Conservation (phyloP, 2,888 invertebrate genomes). For the Drosophila testacea region DNA sequence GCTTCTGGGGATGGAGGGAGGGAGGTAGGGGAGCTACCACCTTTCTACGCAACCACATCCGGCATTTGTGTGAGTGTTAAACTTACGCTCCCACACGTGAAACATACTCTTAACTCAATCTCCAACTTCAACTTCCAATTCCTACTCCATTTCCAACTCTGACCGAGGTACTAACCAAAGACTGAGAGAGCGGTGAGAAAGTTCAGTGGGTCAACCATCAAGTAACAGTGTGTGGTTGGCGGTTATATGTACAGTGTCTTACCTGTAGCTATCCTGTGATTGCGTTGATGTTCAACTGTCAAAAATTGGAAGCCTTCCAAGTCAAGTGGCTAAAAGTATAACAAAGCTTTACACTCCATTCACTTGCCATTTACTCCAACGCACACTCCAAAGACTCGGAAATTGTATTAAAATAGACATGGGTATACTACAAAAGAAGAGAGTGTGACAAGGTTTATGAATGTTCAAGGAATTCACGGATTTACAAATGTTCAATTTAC, state of each 20-base stretch:
- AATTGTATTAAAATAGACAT: not conserved
- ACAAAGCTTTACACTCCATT: slow-evolving; percentile 31
- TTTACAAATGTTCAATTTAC: no score
- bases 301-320: slow-evolving; percentile 35
- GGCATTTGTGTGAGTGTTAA: slow-evolving; percentile 54
- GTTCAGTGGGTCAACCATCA: slow-evolving; percentile 56
- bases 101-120: slow-evolving; percentile 23
- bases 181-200: slow-evolving; percentile 51
- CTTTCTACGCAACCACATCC: slow-evolving; percentile 67
- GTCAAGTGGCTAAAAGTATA: slow-evolving; percentile 43
- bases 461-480: no score
- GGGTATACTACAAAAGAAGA: no score
- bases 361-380: slow-evolving; percentile 35
- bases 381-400: slow-evolving; percentile 14
- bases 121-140: slow-evolving; percentile 10
- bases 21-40: slow-evolving; percentile 23
- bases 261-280: slow-evolving; percentile 41
- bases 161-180: slow-evolving; percentile 13
- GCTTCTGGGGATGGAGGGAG: not conserved
- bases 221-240: not conserved
- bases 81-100: slow-evolving; percentile 54
- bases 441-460: no score
- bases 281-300: slow-evolving; percentile 43
- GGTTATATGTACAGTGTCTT: slow-evolving; percentile 3
- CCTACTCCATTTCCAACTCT: slow-evolving; percentile 11